Conservation (phyloP, 2,888 invertebrate genomes). For the Macaria notata region DNA sequence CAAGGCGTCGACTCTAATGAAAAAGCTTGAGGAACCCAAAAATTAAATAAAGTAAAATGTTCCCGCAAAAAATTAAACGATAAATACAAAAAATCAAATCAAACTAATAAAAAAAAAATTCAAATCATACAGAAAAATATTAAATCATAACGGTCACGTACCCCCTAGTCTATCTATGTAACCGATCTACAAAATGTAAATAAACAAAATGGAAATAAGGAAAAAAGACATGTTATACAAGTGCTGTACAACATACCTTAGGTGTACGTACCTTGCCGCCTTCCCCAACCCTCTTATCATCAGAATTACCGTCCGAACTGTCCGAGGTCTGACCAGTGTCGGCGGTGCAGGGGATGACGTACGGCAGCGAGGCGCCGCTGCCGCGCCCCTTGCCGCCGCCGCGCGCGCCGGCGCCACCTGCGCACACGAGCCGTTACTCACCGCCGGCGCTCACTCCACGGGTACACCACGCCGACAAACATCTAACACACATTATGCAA, state of each 20-base stretch:
- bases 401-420: slow-evolving; percentile 56
- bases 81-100: slow-evolving; percentile 4
- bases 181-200: slow-evolving; percentile 30
- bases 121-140: slow-evolving; percentile 5
- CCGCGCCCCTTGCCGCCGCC: slow-evolving; percentile 75
- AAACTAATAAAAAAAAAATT: slow-evolving; percentile 8
- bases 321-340: slow-evolving; percentile 73
- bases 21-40: slow-evolving; percentile 21
- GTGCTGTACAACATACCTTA: slow-evolving; percentile 37
- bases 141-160: slow-evolving; percentile 17
- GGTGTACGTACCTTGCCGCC: slow-evolving; percentile 64
- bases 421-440: neutral
- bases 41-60: slow-evolving; percentile 15
- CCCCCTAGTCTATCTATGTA: slow-evolving; percentile 13
- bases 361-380: slow-evolving; percentile 67
- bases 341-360: slow-evolving; percentile 73
- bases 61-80: neutral
- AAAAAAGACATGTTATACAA: slow-evolving; percentile 34
- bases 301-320: slow-evolving; percentile 69
- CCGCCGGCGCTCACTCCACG: too few species aligned
- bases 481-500: slow-evolving; percentile 17
- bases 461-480: slow-evolving; percentile 8
- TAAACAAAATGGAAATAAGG: slow-evolving; percentile 24
- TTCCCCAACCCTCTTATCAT: slow-evolving; percentile 64
- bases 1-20: slow-evolving; percentile 6